phyloP scores from a whole-genome alignment of 2,113 vertebrate species.

The Pitta sordida region DNA sequence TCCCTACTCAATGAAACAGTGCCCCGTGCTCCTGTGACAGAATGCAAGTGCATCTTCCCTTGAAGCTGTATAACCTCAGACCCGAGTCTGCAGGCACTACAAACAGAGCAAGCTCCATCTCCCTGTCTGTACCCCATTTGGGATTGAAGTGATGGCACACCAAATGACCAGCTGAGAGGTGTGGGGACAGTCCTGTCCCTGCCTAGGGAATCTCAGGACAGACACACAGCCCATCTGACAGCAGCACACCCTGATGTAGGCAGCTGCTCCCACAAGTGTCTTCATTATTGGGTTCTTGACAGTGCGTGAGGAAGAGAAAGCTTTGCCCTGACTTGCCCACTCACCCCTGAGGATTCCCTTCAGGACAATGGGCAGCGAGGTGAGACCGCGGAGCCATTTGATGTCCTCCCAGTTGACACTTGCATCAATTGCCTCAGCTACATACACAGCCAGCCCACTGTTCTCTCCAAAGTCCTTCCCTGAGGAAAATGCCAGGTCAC shows the following conservation, averaged over 20 bases:
- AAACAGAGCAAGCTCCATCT: neutral
- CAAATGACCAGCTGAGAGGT: too few species aligned
- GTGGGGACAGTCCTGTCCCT: neutral
- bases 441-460: constrained; percentile 89
- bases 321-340: fast-evolving
- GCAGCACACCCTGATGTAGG: neutral
- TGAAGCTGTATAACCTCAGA: neutral
- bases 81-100: neutral
- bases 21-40: neutral
- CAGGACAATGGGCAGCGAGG: constrained; percentile 82
- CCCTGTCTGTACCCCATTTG: neutral
- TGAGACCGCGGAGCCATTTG: constrained; percentile 85
- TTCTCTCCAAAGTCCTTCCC: constrained; percentile 82
- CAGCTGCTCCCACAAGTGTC: neutral
- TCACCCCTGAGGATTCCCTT: constrained; percentile 90
- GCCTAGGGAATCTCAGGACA: neutral
- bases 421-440: constrained; percentile 85
- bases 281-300: neutral
- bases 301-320: neutral
- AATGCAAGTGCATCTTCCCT: neutral
- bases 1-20: neutral
- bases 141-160: too few species aligned
- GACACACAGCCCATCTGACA: neutral
- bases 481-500: constrained; percentile 82
- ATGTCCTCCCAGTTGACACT: constrained; percentile 87